These are phyloP conservation scores for Tetranychus urticae DNA, from an alignment of 1,140 invertebrate species.

Conservation along the genomic window DNA sequence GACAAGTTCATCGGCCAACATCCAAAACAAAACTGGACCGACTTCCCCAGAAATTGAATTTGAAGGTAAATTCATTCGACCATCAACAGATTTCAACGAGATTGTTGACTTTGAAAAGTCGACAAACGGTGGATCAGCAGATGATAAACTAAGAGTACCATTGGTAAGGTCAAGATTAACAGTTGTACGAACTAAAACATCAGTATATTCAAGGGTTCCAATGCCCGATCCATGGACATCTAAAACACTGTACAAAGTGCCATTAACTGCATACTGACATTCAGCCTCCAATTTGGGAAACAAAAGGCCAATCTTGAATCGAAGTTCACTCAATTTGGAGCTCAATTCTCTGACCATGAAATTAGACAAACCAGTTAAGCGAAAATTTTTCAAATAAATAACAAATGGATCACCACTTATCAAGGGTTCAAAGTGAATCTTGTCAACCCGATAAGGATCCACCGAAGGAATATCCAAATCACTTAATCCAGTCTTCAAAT, in stretches of 20 bases:
- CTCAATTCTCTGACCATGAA: conserved; percentile 9
- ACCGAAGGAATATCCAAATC: conserved; percentile 4
- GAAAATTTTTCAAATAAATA: conserved; percentile 10
- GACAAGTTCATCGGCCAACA: conserved; percentile 13
- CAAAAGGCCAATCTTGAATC: conserved; percentile 11
- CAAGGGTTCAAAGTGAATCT: conserved; percentile 11
- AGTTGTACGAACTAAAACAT: conserved; percentile 13
- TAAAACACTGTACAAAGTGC: conserved; percentile 11
- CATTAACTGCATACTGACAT: conserved; percentile 11
- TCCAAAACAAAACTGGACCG: conserved; percentile 14
- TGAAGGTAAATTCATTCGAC: not conserved
- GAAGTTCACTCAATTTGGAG: conserved; percentile 10
- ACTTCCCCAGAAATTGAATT: conserved; percentile 11
- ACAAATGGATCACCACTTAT: conserved; percentile 12
- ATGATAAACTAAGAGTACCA: conserved; percentile 3
- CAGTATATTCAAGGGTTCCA: conserved; percentile 11
- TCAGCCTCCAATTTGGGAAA: conserved; percentile 11
- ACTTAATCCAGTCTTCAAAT: conserved; percentile 3
- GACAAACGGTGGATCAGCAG: conserved; percentile 14
- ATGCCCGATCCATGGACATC: conserved; percentile 12
- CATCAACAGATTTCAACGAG: not conserved
- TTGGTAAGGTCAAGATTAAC: conserved; percentile 12
- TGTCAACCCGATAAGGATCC: conserved; percentile 10
- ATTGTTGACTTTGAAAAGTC: conserved; percentile 11
- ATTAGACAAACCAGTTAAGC: conserved; percentile 10